Base-by-base conservation (phyloP, 2,113 vertebrate genomes). In the Thomomys bottae region DNA sequence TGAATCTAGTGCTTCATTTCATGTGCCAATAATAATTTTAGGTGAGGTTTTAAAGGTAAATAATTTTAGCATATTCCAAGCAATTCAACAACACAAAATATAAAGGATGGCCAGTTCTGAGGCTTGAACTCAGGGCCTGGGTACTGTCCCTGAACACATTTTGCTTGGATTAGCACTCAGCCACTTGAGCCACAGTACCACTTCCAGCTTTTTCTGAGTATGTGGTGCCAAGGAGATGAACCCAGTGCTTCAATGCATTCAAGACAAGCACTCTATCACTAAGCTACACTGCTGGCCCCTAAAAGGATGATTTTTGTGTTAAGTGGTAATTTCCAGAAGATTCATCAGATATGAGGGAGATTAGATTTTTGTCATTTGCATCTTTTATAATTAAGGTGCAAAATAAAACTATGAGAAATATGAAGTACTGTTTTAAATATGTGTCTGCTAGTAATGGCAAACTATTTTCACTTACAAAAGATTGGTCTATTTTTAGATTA, bases 361-460 rank as follows among this genome's bases (percentile, higher is more conserved):
- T 28, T 73, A 49, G 49, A 61, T 84, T 84, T 70, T 82, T 59
- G 87, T 88, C 15, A 75, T 88, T 92, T 88, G 6, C 6, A 38
- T 88, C 57, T 91, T 81, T 95, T 80, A 88, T 45, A 92, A 68
- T 89, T 94, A 94, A 86, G 93, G 26, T 63, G 57, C 73, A 26
- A 81, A 91, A 70, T 75, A 91, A 93, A 92, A 86, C 15, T 59
- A 30, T 38, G 5, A 6, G 7, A 64, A 88, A 54, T 54, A 54
- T 54, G 49, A 54, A 54, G 49, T 15, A 54, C 49, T 54, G 49
- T 54, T 12, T 54, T 54, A 54, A 54, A 54, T 54, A 54, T 54
- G 17, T 54, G 49, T 54, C 49, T 38, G 73, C 34, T 32, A 90
- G 61, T 34, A 8, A 67, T 14, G 85, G 79, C 83, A 30, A 83